Evolutionary conservation across 2,888 invertebrate genomes (phyloP).

Genomic region (Lithosia quadra): DNA sequence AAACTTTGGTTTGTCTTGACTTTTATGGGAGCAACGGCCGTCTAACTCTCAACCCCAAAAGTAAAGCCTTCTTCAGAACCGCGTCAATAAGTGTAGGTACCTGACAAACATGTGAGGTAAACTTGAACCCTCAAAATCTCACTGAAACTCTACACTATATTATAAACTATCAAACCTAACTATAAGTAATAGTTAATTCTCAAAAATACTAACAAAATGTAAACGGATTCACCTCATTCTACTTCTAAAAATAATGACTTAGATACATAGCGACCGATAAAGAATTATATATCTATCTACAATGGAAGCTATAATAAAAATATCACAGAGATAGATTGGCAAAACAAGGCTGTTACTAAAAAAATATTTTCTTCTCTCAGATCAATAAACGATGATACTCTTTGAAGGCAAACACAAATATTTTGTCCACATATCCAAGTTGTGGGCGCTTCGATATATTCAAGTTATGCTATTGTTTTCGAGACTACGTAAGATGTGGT

Average conservation of each 20-base stretch:
- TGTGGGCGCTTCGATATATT: conserved; percentile 23
- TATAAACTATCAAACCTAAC: too few relatives aligned
- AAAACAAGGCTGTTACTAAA: conserved; percentile 51
- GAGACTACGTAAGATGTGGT: neutral
- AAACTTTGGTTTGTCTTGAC: neutral
- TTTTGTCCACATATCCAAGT: conserved; percentile 47
- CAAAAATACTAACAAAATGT: too few relatives aligned
- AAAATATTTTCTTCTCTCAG: conserved; percentile 61
- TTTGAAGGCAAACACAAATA: conserved; percentile 66
- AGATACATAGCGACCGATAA: conserved; percentile 23
- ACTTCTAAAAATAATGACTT: neutral
- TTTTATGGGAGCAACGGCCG: neutral
- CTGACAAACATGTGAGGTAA: neutral
- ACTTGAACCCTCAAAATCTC: neutral
- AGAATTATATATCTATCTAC: conserved; percentile 30
- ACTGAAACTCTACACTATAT: neutral
- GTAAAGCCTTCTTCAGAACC: neutral
- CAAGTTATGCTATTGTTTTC: conserved; percentile 26
- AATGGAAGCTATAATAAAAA: conserved; percentile 39
- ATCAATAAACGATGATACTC: conserved; percentile 56
- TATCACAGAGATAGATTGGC: conserved; percentile 37
- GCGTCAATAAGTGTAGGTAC: neutral
- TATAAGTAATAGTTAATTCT: too few relatives aligned
- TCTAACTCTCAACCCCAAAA: neutral
- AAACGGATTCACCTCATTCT: conserved; percentile 1